Conservation (phyloP, 2,797 vertebrate species). For the Nannoperca australis region DNA sequence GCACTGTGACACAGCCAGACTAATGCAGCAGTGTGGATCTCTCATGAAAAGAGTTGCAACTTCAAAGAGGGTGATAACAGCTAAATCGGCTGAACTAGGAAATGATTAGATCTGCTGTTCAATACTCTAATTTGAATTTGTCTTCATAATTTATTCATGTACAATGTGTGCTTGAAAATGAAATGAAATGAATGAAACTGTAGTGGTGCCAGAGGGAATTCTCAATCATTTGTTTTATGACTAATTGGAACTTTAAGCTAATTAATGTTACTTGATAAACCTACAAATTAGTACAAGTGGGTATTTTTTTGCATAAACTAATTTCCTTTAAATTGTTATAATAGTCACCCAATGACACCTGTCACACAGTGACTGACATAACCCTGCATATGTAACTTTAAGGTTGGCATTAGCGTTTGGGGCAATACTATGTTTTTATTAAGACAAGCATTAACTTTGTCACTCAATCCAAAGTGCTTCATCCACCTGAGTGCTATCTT, state of each 20-base stretch:
- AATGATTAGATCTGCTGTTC: not conserved
- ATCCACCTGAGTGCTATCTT: not conserved
- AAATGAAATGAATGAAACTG: slow-evolving; percentile 10
- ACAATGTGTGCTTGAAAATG: not conserved
- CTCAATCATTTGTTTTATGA: not conserved
- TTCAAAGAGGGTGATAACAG: slow-evolving; percentile 53
- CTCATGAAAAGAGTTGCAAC: slow-evolving; percentile 61
- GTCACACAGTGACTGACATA: slow-evolving; percentile 21
- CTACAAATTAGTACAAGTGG: not conserved
- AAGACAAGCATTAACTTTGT: slow-evolving; percentile 40
- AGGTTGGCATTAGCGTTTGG: not conserved
- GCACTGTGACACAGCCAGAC: slow-evolving; percentile 59
- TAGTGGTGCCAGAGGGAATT: not conserved
- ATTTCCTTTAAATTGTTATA: not conserved
- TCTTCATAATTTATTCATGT: not conserved
- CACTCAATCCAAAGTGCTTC: slow-evolving; percentile 4
- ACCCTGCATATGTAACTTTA: slow-evolving; percentile 31
- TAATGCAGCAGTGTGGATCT: slow-evolving; percentile 47
- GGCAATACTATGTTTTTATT: not conserved
- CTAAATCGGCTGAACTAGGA: not conserved
- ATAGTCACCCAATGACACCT: slow-evolving; percentile 28
- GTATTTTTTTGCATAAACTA: not conserved
- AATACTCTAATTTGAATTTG: not conserved
- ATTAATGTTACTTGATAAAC: not conserved
- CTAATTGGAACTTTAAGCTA: slow-evolving; percentile 13